Evolutionary conservation across 2,888 invertebrate species (phyloP).

Genomic region (Anagyrus pseudococci): DNA sequence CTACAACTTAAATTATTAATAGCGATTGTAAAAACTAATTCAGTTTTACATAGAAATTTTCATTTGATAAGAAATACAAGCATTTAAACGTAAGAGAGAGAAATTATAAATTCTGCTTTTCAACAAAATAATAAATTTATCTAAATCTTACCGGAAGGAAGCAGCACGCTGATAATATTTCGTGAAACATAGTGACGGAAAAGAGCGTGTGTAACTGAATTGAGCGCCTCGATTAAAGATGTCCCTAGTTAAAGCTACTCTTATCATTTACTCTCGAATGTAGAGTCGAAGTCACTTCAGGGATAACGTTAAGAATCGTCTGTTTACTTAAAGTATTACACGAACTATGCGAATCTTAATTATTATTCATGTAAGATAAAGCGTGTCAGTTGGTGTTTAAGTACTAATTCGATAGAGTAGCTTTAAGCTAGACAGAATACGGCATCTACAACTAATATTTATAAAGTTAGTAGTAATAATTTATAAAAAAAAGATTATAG

Average conservation of each 20-base stretch:
- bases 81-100: neutral
- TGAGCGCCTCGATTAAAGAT: slow-evolving; percentile 29
- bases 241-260: slow-evolving; percentile 23
- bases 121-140: slow-evolving; percentile 7
- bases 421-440: slow-evolving; percentile 14
- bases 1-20: slow-evolving; percentile 2
- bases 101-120: slow-evolving; percentile 10
- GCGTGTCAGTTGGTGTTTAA: neutral
- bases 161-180: slow-evolving; percentile 23
- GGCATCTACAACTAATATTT: slow-evolving; percentile 32
- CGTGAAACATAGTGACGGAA: slow-evolving; percentile 14
- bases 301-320: too few species aligned
- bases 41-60: neutral
- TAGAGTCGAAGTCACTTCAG: too few species aligned
- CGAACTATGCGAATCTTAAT: too few species aligned
- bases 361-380: too few species aligned
- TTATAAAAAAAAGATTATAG: too few species aligned
- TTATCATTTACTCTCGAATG: slow-evolving; percentile 17
- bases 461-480: slow-evolving; percentile 19
- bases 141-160: slow-evolving; percentile 27
- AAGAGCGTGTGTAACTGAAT: slow-evolving; percentile 19
- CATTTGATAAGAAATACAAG: neutral
- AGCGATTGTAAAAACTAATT: neutral
- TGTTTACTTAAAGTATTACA: too few species aligned
- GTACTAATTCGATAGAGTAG: slow-evolving; percentile 15